Evolutionary conservation across 1,140 invertebrate species (phyloP).

Genomic region (Drosophila ironensis): DNA sequence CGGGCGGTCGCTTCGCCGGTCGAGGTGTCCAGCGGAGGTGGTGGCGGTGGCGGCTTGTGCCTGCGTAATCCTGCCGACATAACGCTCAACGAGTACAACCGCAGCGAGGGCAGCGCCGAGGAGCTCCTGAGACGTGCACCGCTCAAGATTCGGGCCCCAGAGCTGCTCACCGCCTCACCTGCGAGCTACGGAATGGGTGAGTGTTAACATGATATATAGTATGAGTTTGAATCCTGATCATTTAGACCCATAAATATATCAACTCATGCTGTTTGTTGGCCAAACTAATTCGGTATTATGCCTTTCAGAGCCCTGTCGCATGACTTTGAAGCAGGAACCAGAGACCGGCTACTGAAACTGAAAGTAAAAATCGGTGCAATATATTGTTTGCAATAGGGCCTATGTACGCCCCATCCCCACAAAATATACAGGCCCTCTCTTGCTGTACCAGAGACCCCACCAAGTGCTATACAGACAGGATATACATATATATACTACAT

Average conservation of each 20-base stretch:
- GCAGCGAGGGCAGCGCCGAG: conserved; percentile 67
- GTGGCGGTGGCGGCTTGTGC: conserved; percentile 33
- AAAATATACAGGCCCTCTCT: conserved; percentile 52
- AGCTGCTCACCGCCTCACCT: conserved; percentile 45
- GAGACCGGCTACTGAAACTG: conserved; percentile 74
- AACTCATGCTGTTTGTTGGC: too few species aligned
- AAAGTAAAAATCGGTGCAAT: conserved; percentile 47
- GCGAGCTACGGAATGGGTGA: conserved; percentile 57
- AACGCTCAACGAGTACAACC: conserved; percentile 79
- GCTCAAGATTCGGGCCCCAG: conserved; percentile 63
- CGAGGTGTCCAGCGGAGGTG: conserved; percentile 13
- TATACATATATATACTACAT: conserved; percentile 28
- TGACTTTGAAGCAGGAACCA: conserved; percentile 80
- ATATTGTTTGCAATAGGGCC: conserved; percentile 27
- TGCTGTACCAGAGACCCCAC: conserved; percentile 50
- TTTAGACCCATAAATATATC: too few species aligned
- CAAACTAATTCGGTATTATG: too few species aligned
- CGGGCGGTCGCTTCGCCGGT: conserved; percentile 50
- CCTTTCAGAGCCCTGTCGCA: conserved; percentile 68
- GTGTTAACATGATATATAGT: neutral
- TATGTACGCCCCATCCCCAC: neutral
- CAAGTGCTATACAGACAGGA: conserved; percentile 40
- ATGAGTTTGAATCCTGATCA: neutral
- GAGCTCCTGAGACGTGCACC: conserved; percentile 68
- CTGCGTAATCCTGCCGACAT: conserved; percentile 76